A percentile compares a stretch with the other conserved stretches of the same genome.
phyloP scores from a whole-genome alignment of 1,140 invertebrate genomes.

The Trinorchestia longiramus region DNA sequence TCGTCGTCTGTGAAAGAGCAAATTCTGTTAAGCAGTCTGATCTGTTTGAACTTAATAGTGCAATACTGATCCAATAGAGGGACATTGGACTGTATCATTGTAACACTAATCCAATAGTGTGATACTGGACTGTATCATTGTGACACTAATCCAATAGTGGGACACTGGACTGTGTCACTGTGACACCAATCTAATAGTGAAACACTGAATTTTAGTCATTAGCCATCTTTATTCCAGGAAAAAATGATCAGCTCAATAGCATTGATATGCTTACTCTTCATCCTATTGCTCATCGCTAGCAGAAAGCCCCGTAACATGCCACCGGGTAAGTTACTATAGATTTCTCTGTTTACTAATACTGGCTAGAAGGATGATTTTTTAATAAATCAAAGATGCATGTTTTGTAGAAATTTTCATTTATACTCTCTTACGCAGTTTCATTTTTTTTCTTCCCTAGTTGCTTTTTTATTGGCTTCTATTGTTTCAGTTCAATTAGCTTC shows the following conservation, averaged over 20 bases:
- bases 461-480: too few species aligned
- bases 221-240: not conserved
- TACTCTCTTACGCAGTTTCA: too few species aligned
- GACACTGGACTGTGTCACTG: not conserved
- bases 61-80: not conserved
- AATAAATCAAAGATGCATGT: too few species aligned
- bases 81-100: not conserved
- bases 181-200: not conserved
- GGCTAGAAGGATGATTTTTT: not conserved
- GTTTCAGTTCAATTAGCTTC: too few species aligned
- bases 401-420: too few species aligned
- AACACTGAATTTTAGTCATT: not conserved
- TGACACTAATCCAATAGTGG: not conserved
- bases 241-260: not conserved
- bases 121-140: not conserved
- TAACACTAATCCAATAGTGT: not conserved
- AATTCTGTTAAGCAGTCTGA: not conserved
- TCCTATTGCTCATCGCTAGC: not conserved
- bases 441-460: too few species aligned
- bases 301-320: not conserved
- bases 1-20: not conserved
- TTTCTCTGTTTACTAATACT: not conserved
- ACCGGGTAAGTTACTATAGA: not conserved
- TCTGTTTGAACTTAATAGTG: not conserved
- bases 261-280: not conserved